Evolutionary conservation across 2,113 vertebrate genomes (phyloP), one percentile per base, ranked within the genome.

Genomic region (Ageneiosus marmoratus): DNA sequence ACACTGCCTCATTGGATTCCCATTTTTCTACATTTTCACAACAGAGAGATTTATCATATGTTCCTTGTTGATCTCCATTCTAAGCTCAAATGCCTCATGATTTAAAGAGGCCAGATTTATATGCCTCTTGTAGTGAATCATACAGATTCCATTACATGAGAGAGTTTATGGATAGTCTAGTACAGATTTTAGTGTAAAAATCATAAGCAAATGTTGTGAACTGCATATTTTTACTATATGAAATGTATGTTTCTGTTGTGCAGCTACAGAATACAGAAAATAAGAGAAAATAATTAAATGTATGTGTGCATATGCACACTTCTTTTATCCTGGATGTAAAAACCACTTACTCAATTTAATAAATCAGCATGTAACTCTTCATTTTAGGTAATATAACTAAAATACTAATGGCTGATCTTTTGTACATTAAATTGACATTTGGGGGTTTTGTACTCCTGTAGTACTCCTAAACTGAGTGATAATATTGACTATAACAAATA

Each of bases 121-220:
- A 82, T 84, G 87, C 81, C 75, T 89, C 88, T 89, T 91, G 77
- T 90, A 87, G 82, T 86, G 81, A 75, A 82, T 74, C 11, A 62
- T 81, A 80, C 65, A 9, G 22, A 87, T 78, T 87, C 82, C 11
- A 2, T 85, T 86, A 24, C 78, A 83, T 41, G 44, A 86, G 75
- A 84, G 79, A 88, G 81, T 91, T 88, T 91, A 82, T 78, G 86
- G 34, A 83, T n/a, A 83, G 84, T 70, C 73, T 76, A 55, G 73
- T 75, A 75, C 73, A 86, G 80, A 89, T 90, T 91, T 89, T 89
- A 88, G 84, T 77, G 82, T 85, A 89, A 82, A 73, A 18, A 87
- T 83, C 81, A 86, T 79, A 79, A 80, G 72, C 77, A 78, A 41
- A 85, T 86, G 48, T 89, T 85, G 85, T 86, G 76, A 81, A 74